Evolutionary conservation across 2,113 vertebrate genomes (phyloP).

Genomic region (Porphyrio hochstetteri): DNA sequence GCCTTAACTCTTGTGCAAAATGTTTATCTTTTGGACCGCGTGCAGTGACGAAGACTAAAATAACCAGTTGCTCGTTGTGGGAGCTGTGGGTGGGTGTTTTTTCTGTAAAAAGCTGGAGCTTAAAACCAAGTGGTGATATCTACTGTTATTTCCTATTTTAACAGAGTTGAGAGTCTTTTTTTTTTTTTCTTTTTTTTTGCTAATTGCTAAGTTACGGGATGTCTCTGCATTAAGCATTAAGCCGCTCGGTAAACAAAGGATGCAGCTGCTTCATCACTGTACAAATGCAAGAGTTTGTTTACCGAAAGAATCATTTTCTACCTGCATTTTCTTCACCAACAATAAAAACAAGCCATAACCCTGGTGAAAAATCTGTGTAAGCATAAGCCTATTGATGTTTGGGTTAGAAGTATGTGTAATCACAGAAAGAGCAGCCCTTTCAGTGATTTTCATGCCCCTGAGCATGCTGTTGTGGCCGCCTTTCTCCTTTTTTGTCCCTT

Average conservation of each 20-base stretch:
- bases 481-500: neutral
- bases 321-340: neutral
- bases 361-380: neutral
- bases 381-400: neutral
- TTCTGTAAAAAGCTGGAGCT: neutral
- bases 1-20: neutral
- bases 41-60: neutral
- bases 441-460: neutral
- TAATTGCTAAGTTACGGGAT: neutral
- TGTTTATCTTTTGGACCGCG: neutral
- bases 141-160: neutral
- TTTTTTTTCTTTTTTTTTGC: neutral
- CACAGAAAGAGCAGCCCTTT: neutral
- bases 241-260: neutral
- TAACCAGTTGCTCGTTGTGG: neutral
- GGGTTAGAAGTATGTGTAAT: neutral
- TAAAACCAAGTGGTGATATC: neutral
- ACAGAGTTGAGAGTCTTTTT: neutral
- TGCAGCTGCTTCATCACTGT: neutral
- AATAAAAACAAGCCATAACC: neutral
- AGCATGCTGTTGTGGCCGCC: neutral
- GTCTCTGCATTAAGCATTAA: neutral
- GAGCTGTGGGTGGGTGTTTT: neutral
- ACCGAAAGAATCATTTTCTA: neutral
- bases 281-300: neutral